Percentiles rank a stretch among this genome's conserved stretches.
phyloP scores from a whole-genome alignment of 2,113 vertebrate species.

The Aegypius monachus region DNA sequence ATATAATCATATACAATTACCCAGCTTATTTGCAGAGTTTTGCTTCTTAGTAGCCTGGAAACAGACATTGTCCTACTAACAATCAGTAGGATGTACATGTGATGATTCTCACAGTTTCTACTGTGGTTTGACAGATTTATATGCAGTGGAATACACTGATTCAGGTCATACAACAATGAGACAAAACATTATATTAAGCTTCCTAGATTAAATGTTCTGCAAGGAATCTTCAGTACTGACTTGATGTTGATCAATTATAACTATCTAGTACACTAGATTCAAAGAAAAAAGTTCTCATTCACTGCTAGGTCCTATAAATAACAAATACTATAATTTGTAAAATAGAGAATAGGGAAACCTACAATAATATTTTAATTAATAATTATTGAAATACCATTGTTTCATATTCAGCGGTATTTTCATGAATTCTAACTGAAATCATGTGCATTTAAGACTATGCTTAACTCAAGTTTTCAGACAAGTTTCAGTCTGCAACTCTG shows the following conservation, averaged over 20 bases:
- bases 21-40: neutral
- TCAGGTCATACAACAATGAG: neutral
- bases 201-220: neutral
- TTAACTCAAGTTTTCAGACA: neutral
- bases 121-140: neutral
- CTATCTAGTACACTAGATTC: neutral
- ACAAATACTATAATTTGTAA: neutral
- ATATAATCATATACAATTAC: neutral
- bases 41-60: neutral
- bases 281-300: neutral
- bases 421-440: neutral
- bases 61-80: neutral
- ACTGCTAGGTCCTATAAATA: neutral
- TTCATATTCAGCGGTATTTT: neutral
- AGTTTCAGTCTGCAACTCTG: neutral
- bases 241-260: neutral
- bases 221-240: neutral
- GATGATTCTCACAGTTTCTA: neutral
- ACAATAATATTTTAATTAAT: neutral
- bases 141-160: neutral
- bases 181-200: neutral
- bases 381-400: neutral
- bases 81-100: neutral
- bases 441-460: neutral
- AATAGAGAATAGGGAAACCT: neutral